phyloP scores from a whole-genome alignment of 1,140 invertebrate genomes.

The Dendrolimus kikuchii region DNA sequence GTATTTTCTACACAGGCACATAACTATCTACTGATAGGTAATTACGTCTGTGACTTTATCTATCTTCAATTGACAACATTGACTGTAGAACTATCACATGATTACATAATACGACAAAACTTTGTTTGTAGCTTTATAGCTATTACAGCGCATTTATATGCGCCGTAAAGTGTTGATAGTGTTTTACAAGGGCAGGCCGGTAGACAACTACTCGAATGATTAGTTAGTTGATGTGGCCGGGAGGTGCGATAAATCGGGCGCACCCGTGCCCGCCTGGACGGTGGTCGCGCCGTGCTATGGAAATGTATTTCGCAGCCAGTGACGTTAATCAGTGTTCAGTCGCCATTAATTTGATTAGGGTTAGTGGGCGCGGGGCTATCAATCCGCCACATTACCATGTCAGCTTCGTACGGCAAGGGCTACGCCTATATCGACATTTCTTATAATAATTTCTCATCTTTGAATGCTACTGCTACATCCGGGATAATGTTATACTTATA shows the following conservation, averaged over 20 bases:
- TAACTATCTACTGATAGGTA: too few species aligned
- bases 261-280: slow-evolving; percentile 30
- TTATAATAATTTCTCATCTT: background rate
- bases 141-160: too few species aligned
- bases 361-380: slow-evolving; percentile 67
- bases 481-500: too few species aligned
- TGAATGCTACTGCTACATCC: too few species aligned
- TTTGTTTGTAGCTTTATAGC: too few species aligned
- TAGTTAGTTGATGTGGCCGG: slow-evolving; percentile 30
- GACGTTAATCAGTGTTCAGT: slow-evolving; percentile 64
- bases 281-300: slow-evolving; percentile 33
- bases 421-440: slow-evolving; percentile 8
- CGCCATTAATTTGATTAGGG: slow-evolving; percentile 69
- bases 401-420: slow-evolving; percentile 32
- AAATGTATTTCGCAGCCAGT: slow-evolving; percentile 50
- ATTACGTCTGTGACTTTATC: too few species aligned
- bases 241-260: slow-evolving; percentile 56
- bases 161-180: too few species aligned
- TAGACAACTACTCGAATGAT: slow-evolving; percentile 18
- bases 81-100: too few species aligned
- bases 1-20: too few species aligned
- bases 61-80: too few species aligned
- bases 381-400: slow-evolving; percentile 65
- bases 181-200: slow-evolving; percentile 11
- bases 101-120: too few species aligned